These are phyloP conservation scores for Chrysomela aeneicollis DNA, from an alignment of 2,888 invertebrate species.

Conservation along the genomic window DNA sequence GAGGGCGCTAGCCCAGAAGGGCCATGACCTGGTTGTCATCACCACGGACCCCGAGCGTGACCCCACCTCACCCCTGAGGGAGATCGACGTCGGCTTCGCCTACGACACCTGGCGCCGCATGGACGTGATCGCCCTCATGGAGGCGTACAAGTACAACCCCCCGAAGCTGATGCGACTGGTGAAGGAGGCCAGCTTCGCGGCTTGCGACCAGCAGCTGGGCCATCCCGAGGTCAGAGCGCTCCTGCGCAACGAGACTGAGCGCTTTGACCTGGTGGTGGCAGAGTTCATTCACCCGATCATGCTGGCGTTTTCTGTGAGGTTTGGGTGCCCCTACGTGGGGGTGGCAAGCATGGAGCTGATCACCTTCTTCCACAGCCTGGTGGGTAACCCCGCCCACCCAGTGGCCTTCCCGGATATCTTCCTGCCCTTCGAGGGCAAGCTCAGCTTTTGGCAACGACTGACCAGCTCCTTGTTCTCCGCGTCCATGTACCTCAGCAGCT, in stretches of 20 bases:
- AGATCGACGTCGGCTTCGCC: conserved; percentile 57
- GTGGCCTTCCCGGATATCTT: conserved; percentile 40
- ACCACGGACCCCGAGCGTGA: conserved; percentile 59
- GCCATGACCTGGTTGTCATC: conserved; percentile 63
- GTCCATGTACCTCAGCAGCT: conserved; percentile 3
- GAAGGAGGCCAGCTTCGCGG: conserved; percentile 24
- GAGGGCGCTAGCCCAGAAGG: conserved; percentile 59
- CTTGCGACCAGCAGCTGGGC: conserved; percentile 27
- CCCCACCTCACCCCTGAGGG: conserved; percentile 55
- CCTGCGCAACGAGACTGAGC: conserved; percentile 35
- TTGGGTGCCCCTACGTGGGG: conserved; percentile 54
- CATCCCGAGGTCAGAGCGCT: conserved; percentile 41
- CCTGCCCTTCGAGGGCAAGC: conserved; percentile 31
- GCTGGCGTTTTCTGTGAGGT: conserved; percentile 48
- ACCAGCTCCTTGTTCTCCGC: conserved; percentile 8
- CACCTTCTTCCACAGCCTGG: conserved; percentile 44
- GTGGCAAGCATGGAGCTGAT: conserved; percentile 52
- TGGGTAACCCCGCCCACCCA: conserved; percentile 41
- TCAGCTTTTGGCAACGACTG: conserved; percentile 35
- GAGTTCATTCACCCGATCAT: conserved; percentile 45
- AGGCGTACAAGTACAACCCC: conserved; percentile 9
- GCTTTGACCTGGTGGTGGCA: conserved; percentile 51
- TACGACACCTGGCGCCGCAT: conserved; percentile 45
- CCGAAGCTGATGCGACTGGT: conserved; percentile 19
- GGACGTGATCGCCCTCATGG: conserved; percentile 2